A percentile compares a stretch with the other conserved stretches of the same genome.
Evolutionary conservation across 2,113 vertebrate genomes (phyloP).

Genomic region (Gobiocypris rarus): DNA sequence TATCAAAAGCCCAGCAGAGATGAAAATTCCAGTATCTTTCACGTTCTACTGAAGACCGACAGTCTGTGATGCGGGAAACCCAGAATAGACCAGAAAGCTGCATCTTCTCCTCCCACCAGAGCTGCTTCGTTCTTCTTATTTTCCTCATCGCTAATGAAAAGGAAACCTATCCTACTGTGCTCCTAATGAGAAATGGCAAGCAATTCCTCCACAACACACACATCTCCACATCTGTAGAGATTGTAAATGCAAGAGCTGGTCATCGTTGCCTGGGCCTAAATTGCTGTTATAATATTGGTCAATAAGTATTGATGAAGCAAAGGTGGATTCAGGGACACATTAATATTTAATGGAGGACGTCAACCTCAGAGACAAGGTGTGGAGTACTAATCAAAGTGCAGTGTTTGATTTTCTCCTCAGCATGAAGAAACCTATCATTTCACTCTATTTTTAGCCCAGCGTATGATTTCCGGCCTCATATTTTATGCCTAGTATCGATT

Average conservation of each 20-base stretch:
- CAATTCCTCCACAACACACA: slow-evolving; percentile 61
- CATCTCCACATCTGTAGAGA: slow-evolving; percentile 57
- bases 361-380: slow-evolving; percentile 44
- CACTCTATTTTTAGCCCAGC: slow-evolving; percentile 34
- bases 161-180: slow-evolving; percentile 66
- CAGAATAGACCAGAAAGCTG: slow-evolving; percentile 35
- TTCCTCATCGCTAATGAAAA: slow-evolving; percentile 70
- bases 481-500: slow-evolving; percentile 16
- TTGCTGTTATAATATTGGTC: slow-evolving; percentile 72
- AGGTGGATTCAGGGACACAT: slow-evolving; percentile 60
- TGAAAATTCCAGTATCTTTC: slow-evolving; percentile 62
- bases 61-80: slow-evolving; percentile 58
- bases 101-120: slow-evolving; percentile 45
- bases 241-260: slow-evolving; percentile 68
- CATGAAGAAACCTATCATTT: slow-evolving; percentile 22
- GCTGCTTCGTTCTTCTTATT: slow-evolving; percentile 54
- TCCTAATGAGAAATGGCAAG: slow-evolving; percentile 75
- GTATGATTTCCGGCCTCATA: slow-evolving; percentile 16
- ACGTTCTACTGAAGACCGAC: slow-evolving; percentile 69
- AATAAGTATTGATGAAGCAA: slow-evolving; percentile 73
- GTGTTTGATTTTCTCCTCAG: slow-evolving; percentile 19
- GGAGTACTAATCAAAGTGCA: slow-evolving; percentile 42
- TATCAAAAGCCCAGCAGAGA: slow-evolving; percentile 67
- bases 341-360: slow-evolving; percentile 69
- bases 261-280: slow-evolving; percentile 69